Evolutionary conservation across 2,888 invertebrate genomes (phyloP), one percentile per base, ranked within the genome.

Genomic region (Chydorus sphaericus): DNA sequence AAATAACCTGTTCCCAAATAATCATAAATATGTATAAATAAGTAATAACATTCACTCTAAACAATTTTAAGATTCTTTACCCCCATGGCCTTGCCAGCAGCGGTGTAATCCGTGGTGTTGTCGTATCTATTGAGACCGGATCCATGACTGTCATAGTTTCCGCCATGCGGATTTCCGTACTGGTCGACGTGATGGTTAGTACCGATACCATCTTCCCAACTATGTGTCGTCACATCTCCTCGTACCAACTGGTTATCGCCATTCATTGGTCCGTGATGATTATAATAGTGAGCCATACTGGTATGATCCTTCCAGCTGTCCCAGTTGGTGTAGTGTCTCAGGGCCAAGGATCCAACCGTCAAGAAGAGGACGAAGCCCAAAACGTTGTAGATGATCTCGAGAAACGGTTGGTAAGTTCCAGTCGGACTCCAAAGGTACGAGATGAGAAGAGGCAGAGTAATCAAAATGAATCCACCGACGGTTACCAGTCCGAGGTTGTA

Each of bases 41-140:
- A n/a, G n/a, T n/a, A n/a, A n/a, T n/a, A n/a, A n/a, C n/a, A n/a
- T n/a, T n/a, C n/a, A n/a, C n/a, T n/a, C n/a, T n/a, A n/a, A n/a
- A n/a, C n/a, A n/a, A n/a, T n/a, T 48, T 23, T 3, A 28, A 29
- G 28, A 10, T 8, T 30, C 20, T 20, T 20, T 58, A 62, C 62
- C 60, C 62, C 62, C 59, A 62, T 58, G 20, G 62, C 62, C 48
- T 61, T 60, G 7, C 62, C 62, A 18, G 61, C 62, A 23, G 60
- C 58, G 23, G 49, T 28, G 3, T 44, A 26, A 10, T 44, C 44
- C 7, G 44, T 44, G 44, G 5, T 44, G 44, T 44, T 44, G 8
- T 16, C 36, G 1, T 14, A 44, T 2, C 44, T 28, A 28, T n/a
- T n/a, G n/a, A n/a, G n/a, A n/a, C n/a, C n/a, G n/a, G n/a, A n/a